Base-by-base conservation (phyloP, 2,888 invertebrate species). In the Chrysolina americana region DNA sequence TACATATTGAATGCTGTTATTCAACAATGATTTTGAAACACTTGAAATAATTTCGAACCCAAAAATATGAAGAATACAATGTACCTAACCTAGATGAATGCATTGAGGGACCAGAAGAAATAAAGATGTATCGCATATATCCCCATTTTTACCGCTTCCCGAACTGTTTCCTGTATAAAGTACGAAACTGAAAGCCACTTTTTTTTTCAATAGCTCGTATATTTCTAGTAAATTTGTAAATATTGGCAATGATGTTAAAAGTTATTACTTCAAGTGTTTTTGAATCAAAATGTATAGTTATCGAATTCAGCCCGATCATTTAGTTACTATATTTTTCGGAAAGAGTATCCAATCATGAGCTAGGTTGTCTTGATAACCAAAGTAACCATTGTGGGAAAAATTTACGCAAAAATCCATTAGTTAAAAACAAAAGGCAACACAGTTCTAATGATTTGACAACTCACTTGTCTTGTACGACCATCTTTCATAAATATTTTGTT, bases 51-150 rank as follows among this genome's bases (percentile, higher is more conserved):
- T 64, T 64, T 28, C 28, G 28, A 64, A 23, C 15, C 28, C 15
- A 23, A 71, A 71, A 69, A 15, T 53, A 64, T 63, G 19, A 28
- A 59, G 59, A 68, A 28, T 17, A 50, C 53, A 21, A 28, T 23
- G 4, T 41, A n/a, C n/a, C n/a, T n/a, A 41, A 59, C 69, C 65
- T 59, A 71, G 56, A 75, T 56, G 65, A 75, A 71, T 17, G 41
- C 63, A 71, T 63, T 50, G 69, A 75, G 75, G 75, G 75, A 75
- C 75, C 75, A 75, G 66, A 74, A 63, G 17, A 65, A 65, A 50
- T 50, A 19, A 50, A 50, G 36, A 36, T 36, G n/a, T 59, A 59
- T 23, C 59, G 59, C 13, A 15, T 59, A 36, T 36, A n/a, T 59
- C 59, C 13, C 28, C 56, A n/a, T 59, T 36, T 36, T 36, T 59